Evolutionary conservation across 2,888 invertebrate species (phyloP), one percentile per base, ranked within the genome.

Genomic region (Chalcosyrphus nemorum): DNA sequence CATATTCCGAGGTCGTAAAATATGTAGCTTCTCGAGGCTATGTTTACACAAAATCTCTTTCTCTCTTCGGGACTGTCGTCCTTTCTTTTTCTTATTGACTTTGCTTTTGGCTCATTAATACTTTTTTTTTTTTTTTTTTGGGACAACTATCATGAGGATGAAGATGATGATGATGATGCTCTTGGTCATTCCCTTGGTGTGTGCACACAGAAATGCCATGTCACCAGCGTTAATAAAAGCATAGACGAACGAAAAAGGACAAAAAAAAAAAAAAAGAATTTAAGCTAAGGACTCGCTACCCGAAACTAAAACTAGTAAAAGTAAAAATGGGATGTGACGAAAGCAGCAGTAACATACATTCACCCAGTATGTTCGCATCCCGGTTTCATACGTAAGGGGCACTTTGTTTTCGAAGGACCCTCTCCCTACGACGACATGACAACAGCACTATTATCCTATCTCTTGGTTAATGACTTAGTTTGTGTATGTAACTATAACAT

Each of bases 391-490:
- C 9, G n/a, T n/a, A n/a, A n/a, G n/a, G n/a, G n/a, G n/a, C n/a
- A n/a, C n/a, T n/a, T n/a, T n/a, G n/a, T 24, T 5, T 13, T 4
- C 17, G 19, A 50, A 38, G n/a, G 43, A 27, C 38, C 21, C 59
- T 56, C 56, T 24, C 7, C 32, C 21, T 21, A 17, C 29, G 47
- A 38, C 47, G 72, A 68, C 47, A 82, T 78, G 72, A 56, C 82
- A 77, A 74, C 72, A 56, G 47, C 66, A 72, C 82, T 63, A 78
- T 82, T 82, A 80, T 84, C 84, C 70, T 70, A 65, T 75, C 59
- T 70, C 74, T 75, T 15, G 59, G 84, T 84, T 84, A 84, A 84
- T 84, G 84, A 84, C 84, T 84, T 61, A 75, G 84, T 80, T 75
- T 59, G 74, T 84, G 68, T 84, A 43, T 70, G 84, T 78, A 59